These are phyloP conservation scores for Tinea trinotella DNA, from an alignment of 2,888 invertebrate genomes.

Conservation along the genomic window DNA sequence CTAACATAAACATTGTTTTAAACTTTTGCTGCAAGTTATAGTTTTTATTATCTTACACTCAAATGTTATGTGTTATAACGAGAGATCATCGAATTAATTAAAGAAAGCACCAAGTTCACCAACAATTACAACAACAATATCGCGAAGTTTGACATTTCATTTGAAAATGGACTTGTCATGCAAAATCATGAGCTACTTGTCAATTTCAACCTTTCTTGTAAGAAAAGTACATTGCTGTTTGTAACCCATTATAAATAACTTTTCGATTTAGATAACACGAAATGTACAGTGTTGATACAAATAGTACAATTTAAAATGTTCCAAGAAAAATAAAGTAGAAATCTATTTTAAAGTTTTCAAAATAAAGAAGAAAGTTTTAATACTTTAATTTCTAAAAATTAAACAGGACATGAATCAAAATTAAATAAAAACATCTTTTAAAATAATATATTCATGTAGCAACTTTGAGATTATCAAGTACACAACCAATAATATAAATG, in stretches of 20 bases:
- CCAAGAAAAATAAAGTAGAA: neutral
- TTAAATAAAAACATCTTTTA: too few relatives aligned
- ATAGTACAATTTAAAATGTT: neutral
- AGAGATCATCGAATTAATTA: neutral
- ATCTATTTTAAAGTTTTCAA: too few relatives aligned
- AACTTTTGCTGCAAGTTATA: too few relatives aligned
- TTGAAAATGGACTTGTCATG: slow-evolving; percentile 4
- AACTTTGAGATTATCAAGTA: neutral
- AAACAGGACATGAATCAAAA: too few relatives aligned
- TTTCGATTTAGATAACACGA: neutral
- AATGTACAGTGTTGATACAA: neutral
- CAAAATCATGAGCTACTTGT: neutral
- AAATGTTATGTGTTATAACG: neutral
- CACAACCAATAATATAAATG: neutral
- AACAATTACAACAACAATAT: neutral
- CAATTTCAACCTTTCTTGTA: neutral
- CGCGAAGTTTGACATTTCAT: neutral
- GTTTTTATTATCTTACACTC: neutral
- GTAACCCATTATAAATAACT: neutral
- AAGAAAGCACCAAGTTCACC: neutral
- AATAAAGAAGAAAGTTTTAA: too few relatives aligned
- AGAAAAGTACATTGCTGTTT: neutral
- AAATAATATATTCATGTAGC: neutral
- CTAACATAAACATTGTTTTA: slow-evolving; percentile 1
- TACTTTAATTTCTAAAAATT: too few relatives aligned